Conservation (phyloP, 2,888 invertebrate genomes). For the Catonia carolina region DNA sequence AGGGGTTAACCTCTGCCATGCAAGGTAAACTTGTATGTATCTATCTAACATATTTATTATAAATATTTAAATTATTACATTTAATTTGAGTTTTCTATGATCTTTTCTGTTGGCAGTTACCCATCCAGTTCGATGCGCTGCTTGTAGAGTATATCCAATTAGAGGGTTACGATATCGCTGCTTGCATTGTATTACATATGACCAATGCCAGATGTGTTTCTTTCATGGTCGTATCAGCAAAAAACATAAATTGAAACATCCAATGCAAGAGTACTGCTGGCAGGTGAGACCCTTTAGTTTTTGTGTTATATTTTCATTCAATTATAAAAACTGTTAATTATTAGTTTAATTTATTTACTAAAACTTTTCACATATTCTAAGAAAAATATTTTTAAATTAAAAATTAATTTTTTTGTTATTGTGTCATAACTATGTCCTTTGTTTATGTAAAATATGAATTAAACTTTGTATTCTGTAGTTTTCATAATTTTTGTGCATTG, state of each 20-base stretch:
- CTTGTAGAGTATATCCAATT: constrained; percentile 53
- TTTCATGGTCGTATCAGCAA: constrained; percentile 52
- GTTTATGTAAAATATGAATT: too few relatives aligned
- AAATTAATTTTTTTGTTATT: too few relatives aligned
- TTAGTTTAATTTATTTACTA: constrained; percentile 12
- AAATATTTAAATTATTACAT: constrained; percentile 14
- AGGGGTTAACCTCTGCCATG: too few relatives aligned
- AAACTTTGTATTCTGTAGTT: too few relatives aligned
- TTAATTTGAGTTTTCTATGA: constrained; percentile 2
- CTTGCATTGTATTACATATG: constrained; percentile 56
- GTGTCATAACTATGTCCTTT: too few relatives aligned
- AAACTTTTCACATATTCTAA: too few relatives aligned
- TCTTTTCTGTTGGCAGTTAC: constrained; percentile 9
- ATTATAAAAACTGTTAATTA: constrained; percentile 12
- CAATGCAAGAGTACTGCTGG: constrained; percentile 39
- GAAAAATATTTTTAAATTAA: too few relatives aligned
- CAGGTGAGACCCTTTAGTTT: constrained; percentile 27
- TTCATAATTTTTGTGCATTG: too few relatives aligned
- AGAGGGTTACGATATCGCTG: constrained; percentile 58
- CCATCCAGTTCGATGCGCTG: constrained; percentile 55
- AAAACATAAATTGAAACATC: constrained; percentile 59
- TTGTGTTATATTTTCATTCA: constrained; percentile 21
- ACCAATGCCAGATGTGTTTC: constrained; percentile 63
- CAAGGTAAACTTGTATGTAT: too few relatives aligned
- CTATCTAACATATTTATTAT: too few relatives aligned